Evolutionary conservation across 2,797 vertebrate genomes (phyloP).

Genomic region (Cetoscarus ocellatus): DNA sequence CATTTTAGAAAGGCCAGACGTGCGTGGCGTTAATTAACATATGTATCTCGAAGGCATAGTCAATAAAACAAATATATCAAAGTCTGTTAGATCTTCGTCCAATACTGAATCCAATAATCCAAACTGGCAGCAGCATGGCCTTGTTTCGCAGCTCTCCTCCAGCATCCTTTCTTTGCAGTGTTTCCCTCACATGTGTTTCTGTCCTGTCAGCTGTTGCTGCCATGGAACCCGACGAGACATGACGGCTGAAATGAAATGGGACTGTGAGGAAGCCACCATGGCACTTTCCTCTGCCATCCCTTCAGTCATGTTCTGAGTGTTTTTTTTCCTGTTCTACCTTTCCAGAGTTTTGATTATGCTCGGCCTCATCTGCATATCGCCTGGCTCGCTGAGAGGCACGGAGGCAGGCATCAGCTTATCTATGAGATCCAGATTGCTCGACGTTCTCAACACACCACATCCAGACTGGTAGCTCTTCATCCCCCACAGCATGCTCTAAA

Average conservation of each 20-base stretch:
- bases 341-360: conserved; percentile 21
- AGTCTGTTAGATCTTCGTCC: conserved; percentile 14
- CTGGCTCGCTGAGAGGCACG: background rate
- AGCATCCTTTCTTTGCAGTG: background rate
- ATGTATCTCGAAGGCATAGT: conserved; percentile 4
- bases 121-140: background rate
- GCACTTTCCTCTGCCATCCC: background rate
- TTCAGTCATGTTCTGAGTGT: background rate
- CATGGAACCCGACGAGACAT: conserved; percentile 6
- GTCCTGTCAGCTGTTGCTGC: conserved; percentile 21
- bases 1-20: background rate
- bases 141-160: conserved; percentile 12
- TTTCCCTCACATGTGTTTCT: conserved; percentile 3
- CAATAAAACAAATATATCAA: background rate
- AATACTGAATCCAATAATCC: background rate
- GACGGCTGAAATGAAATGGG: conserved; percentile 9
- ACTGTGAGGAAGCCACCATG: background rate
- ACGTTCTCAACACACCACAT: background rate
- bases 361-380: conserved; percentile 1
- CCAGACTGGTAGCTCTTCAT: background rate
- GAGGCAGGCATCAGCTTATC: conserved; percentile 6
- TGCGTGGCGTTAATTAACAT: conserved; percentile 13
- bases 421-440: conserved; percentile 13
- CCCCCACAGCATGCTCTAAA: background rate
- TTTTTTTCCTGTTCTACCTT: conserved; percentile 15